Percentiles rank a stretch among this genome's conserved stretches.
These are phyloP conservation scores for Tetragonisca angustula DNA, from an alignment of 2,888 invertebrate species.

Conservation along the genomic window DNA sequence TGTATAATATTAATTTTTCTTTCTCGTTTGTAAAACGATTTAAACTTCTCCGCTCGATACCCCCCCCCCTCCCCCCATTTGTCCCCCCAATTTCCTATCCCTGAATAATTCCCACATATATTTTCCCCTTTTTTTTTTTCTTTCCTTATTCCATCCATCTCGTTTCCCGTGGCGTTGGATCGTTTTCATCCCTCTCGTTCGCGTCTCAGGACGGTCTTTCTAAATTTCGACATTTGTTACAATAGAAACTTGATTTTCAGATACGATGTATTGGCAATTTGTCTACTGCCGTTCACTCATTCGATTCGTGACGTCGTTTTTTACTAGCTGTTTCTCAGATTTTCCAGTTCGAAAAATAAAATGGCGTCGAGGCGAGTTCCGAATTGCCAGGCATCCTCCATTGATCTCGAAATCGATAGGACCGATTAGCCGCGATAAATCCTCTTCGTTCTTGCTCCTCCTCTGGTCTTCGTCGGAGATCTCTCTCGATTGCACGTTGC, in stretches of 20 bases:
- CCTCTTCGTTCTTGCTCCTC: neutral
- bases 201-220: conserved; percentile 73
- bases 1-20: conserved; percentile 36
- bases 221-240: conserved; percentile 37
- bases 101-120: neutral
- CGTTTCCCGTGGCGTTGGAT: conserved; percentile 23
- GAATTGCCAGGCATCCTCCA: conserved; percentile 41
- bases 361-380: conserved; percentile 43
- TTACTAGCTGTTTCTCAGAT: neutral
- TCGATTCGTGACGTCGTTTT: conserved; percentile 42
- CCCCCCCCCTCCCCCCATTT: neutral
- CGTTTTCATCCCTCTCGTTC: neutral
- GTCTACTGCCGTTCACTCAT: conserved; percentile 22
- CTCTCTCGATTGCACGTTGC: neutral
- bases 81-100: neutral
- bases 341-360: conserved; percentile 41
- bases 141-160: neutral
- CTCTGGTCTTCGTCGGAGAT: neutral
- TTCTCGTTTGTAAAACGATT: conserved; percentile 45
- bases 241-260: conserved; percentile 16
- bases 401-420: conserved; percentile 31
- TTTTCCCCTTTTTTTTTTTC: too few relatives aligned
- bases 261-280: neutral
- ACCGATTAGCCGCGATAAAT: conserved; percentile 34
- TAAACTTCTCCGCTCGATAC: conserved; percentile 34